phyloP scores from a whole-genome alignment of 2,888 invertebrate genomes.

The Labia minor region DNA sequence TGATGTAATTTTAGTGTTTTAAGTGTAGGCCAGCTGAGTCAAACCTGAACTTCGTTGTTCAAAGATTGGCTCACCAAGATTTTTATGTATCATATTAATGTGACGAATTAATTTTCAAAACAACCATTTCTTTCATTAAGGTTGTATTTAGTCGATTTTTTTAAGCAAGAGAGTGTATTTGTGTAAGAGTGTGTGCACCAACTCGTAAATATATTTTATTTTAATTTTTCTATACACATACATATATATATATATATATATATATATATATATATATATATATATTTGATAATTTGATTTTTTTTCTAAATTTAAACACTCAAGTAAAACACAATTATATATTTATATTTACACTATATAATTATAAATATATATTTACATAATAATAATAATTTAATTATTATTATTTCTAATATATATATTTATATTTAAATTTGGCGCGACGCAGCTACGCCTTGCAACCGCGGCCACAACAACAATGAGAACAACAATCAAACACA shows the following conservation, averaged over 20 bases:
- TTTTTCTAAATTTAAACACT: not conserved
- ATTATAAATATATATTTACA: not conserved
- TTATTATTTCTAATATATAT: constrained; percentile 5
- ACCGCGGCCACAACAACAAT: constrained; percentile 13
- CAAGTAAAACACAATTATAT: constrained; percentile 4
- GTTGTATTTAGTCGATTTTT: not conserved
- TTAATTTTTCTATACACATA: too few relatives aligned
- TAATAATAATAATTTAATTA: not conserved
- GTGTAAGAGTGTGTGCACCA: not conserved
- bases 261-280: too few relatives aligned
- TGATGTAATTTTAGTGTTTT: not conserved
- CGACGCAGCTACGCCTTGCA: not conserved
- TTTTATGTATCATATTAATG: not conserved
- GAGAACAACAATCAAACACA: constrained; percentile 1
- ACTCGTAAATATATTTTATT: not conserved
- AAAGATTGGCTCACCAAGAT: not conserved
- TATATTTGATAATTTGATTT: not conserved
- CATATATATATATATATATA: too few relatives aligned
- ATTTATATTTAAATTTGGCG: not conserved
- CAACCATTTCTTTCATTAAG: too few relatives aligned
- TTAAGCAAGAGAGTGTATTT: too few relatives aligned
- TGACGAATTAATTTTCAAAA: too few relatives aligned
- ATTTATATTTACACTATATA: not conserved
- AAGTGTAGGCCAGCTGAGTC: constrained; percentile 5
- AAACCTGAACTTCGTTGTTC: not conserved